Evolutionary conservation across 2,888 invertebrate species (phyloP), one percentile per base, ranked within the genome.

Genomic region (Parelbella ahira): DNA sequence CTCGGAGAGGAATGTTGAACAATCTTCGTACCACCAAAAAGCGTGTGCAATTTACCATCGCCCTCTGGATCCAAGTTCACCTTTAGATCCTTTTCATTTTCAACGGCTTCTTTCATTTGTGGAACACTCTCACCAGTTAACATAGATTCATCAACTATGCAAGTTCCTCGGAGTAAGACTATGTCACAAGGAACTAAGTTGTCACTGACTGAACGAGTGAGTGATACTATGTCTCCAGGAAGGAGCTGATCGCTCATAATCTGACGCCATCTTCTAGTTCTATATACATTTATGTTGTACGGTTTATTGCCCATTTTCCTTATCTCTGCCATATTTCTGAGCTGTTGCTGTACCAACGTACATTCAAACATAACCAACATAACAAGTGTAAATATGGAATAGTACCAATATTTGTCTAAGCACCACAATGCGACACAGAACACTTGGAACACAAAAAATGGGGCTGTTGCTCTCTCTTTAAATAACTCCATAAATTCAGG

Each of bases 371-470:
- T 92, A 12, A 99, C 92, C 41, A 99, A 89, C 98, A 99, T 98
- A 37, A 96, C 90, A 1, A 99, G 90, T 0, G 99, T 99, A 74
- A 99, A 98, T 45, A 99, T 91, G 37, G 97, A 97, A 77, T 98
- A 99, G 74, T 98, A 96, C 98, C 98, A 98, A 79, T 98, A 99
- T 70, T 98, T 98, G 71, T 99, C 99, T 54, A 99, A 88, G 82
- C 99, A 99, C 99, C 99, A 99, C 1, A 99, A 88, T 5, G 94
- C 96, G 28, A 99, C 99, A 68, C 99, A 99, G 74, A 99, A 99
- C 44, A 99, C 97, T 93, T 99, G 99, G 79, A 99, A 99, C 2
- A 99, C 98, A 80, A 99, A 99, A 82, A 99, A 99, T 1, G 99
- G 99, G 0, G 99, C 99, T 0, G 99, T 98, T 0, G 99, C 99